Percentiles rank a stretch among this genome's conserved stretches.
These are phyloP conservation scores for Amblyjoppa proteus DNA, from an alignment of 2,888 invertebrate genomes.

Conservation along the genomic window DNA sequence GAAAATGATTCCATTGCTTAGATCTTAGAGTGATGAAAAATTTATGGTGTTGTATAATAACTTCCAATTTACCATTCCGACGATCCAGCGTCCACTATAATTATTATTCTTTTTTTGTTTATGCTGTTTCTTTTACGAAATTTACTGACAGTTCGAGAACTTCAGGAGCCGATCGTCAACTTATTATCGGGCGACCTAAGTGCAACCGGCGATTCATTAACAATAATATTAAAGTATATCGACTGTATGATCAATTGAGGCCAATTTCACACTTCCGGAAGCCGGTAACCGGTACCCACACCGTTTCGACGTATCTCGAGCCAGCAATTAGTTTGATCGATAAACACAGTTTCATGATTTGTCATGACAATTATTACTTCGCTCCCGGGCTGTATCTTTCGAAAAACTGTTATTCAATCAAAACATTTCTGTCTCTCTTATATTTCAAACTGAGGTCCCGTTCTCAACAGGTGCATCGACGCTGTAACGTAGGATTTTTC, in stretches of 20 bases:
- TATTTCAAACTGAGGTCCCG: background rate
- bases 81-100: background rate
- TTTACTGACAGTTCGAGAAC: background rate
- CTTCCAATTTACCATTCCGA: conserved; percentile 28
- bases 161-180: background rate
- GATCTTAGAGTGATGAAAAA: background rate
- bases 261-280: background rate
- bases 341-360: conserved; percentile 55
- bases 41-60: background rate
- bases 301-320: conserved; percentile 25
- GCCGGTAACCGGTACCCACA: background rate
- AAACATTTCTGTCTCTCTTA: conserved; percentile 9
- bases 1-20: background rate
- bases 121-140: background rate
- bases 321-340: conserved; percentile 65
- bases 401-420: background rate
- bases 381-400: background rate
- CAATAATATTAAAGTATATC: background rate
- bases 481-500: background rate
- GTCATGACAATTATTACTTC: conserved; percentile 54
- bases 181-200: conserved; percentile 25
- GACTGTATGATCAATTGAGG: background rate
- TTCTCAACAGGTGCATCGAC: background rate
- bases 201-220: conserved; percentile 6
- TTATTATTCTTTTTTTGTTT: conserved; percentile 9